phyloP scores from a whole-genome alignment of 2,888 invertebrate genomes.

The Drosophila multiciliata region DNA sequence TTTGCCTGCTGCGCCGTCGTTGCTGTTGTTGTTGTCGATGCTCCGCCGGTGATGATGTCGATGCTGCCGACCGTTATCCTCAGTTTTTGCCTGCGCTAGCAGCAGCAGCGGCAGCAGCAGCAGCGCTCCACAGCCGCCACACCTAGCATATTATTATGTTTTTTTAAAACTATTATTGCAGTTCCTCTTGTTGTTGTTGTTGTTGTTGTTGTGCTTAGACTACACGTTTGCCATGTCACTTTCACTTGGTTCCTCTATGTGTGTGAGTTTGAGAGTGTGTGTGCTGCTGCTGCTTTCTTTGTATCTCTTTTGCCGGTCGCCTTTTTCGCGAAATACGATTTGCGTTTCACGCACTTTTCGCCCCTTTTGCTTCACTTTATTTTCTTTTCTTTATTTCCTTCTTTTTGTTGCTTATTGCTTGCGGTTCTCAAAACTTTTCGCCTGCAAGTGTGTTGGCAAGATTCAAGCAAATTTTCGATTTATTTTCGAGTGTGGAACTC shows the following conservation, averaged over 20 bases:
- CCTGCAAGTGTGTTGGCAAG: constrained; percentile 10
- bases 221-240: constrained; percentile 47
- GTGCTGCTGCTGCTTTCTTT: constrained; percentile 16
- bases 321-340: constrained; percentile 35
- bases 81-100: constrained; percentile 12
- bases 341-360: constrained; percentile 52
- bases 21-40: constrained; percentile 26
- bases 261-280: constrained; percentile 14
- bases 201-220: constrained; percentile 4
- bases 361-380: constrained; percentile 12
- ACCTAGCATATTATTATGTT: constrained; percentile 67
- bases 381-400: constrained; percentile 8
- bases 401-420: constrained; percentile 59
- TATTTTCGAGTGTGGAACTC: constrained; percentile 14
- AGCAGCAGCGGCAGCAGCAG: constrained; percentile 36
- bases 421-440: constrained; percentile 3
- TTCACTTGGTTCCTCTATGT: constrained; percentile 24
- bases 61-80: constrained; percentile 21
- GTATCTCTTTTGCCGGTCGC: constrained; percentile 40
- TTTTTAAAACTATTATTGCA: constrained; percentile 12
- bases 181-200: background rate
- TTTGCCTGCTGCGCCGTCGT: constrained; percentile 25
- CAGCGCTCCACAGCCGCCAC: constrained; percentile 43
- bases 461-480: constrained; percentile 22
- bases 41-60: constrained; percentile 33